These are phyloP conservation scores for Caenorhabditis wallacei DNA, from an alignment of 2,888 invertebrate species.

Conservation along the genomic window DNA sequence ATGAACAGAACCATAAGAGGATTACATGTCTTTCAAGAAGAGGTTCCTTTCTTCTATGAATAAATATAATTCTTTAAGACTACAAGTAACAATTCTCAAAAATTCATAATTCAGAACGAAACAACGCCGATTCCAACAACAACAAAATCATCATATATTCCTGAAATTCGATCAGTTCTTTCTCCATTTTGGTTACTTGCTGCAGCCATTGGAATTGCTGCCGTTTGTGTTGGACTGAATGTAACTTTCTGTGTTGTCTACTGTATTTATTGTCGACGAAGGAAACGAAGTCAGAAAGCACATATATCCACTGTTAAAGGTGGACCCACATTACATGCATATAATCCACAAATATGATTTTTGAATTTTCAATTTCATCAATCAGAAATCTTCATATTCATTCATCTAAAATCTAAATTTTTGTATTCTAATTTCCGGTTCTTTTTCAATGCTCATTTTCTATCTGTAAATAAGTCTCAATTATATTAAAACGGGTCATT, in stretches of 20 bases:
- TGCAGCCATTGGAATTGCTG: slow-evolving; percentile 76
- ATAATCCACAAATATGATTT: slow-evolving; percentile 63
- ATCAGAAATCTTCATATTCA: neutral
- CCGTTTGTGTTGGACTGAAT: slow-evolving; percentile 78
- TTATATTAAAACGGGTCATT: slow-evolving; percentile 12
- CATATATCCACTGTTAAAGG: slow-evolving; percentile 76
- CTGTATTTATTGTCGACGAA: slow-evolving; percentile 77
- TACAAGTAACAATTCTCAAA: no score
- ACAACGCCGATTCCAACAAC: slow-evolving; percentile 38
- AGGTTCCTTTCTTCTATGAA: no score
- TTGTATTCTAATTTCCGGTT: slow-evolving; percentile 27
- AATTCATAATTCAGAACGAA: slow-evolving; percentile 47
- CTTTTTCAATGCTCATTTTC: slow-evolving; percentile 5
- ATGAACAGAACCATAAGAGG: no score
- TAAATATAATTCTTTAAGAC: no score
- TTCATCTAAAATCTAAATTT: no score
- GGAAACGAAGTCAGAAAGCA: slow-evolving; percentile 73
- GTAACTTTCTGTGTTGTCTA: slow-evolving; percentile 76
- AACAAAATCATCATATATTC: slow-evolving; percentile 22
- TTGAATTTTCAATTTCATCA: neutral
- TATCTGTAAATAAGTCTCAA: slow-evolving; percentile 36
- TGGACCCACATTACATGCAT: slow-evolving; percentile 79
- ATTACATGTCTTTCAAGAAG: no score
- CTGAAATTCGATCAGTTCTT: slow-evolving; percentile 36
- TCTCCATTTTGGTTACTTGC: slow-evolving; percentile 81